These are phyloP conservation scores for Nixonia krombeini DNA, from an alignment of 1,140 invertebrate species.

Conservation along the genomic window DNA sequence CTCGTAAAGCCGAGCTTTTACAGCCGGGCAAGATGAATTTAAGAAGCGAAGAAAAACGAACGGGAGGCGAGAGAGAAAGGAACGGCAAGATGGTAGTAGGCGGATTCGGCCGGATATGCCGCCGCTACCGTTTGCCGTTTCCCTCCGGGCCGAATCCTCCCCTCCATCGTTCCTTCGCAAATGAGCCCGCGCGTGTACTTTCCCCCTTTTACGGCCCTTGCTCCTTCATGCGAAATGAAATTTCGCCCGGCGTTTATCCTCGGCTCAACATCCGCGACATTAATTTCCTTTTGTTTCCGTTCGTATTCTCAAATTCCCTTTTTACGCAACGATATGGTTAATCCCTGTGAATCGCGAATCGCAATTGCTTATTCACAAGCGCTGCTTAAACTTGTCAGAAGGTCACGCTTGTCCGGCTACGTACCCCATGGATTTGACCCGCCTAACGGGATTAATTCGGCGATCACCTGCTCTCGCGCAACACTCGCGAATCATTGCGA, in stretches of 20 bases:
- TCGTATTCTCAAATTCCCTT: slow-evolving; percentile 44
- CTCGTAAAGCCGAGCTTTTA: slow-evolving; percentile 66
- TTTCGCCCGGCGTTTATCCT: slow-evolving; percentile 42
- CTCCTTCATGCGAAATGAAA: slow-evolving; percentile 39
- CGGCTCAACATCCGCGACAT: slow-evolving; percentile 26
- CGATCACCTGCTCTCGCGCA: too few relatives aligned
- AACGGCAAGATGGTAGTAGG: slow-evolving; percentile 49
- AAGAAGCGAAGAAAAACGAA: slow-evolving; percentile 51
- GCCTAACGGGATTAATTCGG: slow-evolving; percentile 34
- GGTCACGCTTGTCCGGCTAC: slow-evolving; percentile 31
- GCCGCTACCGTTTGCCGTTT: slow-evolving; percentile 58
- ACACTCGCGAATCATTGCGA: too few relatives aligned
- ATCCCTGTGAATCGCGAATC: slow-evolving; percentile 23
- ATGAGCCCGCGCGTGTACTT: slow-evolving; percentile 12
- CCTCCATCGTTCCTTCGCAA: slow-evolving; percentile 13
- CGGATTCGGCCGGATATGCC: slow-evolving; percentile 54
- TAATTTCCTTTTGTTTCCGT: slow-evolving; percentile 46
- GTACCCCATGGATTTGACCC: slow-evolving; percentile 28
- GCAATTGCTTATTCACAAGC: slow-evolving; percentile 37
- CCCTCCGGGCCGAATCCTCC: slow-evolving; percentile 1
- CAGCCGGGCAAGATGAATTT: slow-evolving; percentile 53
- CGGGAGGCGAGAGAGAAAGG: slow-evolving; percentile 39
- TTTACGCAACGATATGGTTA: slow-evolving; percentile 27
- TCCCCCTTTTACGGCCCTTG: slow-evolving; percentile 17
- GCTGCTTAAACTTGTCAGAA: slow-evolving; percentile 28